These are phyloP conservation scores for Colletes collaris DNA, from an alignment of 2,888 invertebrate species.

Conservation along the genomic window DNA sequence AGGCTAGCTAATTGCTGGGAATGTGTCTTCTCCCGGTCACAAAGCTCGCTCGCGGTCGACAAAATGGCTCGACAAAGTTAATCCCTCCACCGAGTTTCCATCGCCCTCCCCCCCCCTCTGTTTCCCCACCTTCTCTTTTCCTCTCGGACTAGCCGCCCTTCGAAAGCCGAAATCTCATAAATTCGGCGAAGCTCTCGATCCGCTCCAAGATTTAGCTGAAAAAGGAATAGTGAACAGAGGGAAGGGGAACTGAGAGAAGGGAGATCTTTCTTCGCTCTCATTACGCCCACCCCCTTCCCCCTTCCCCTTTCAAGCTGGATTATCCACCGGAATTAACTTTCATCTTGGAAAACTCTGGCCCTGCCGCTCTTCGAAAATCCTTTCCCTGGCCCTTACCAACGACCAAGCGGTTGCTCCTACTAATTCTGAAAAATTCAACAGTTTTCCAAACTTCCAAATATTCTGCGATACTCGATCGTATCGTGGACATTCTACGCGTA, in stretches of 20 bases:
- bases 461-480: no score
- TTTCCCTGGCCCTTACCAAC: constrained; percentile 11
- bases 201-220: constrained; percentile 62
- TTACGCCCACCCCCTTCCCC: constrained; percentile 34
- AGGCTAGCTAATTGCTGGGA: constrained; percentile 64
- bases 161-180: constrained; percentile 64
- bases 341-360: constrained; percentile 46
- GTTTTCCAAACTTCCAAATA: not conserved
- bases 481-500: no score
- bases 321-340: constrained; percentile 64
- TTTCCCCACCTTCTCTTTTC: not conserved
- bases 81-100: constrained; percentile 53
- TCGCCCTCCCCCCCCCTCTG: not conserved
- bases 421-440: constrained; percentile 48
- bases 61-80: constrained; percentile 69
- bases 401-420: not conserved
- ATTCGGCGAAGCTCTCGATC: constrained; percentile 62
- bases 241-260: not conserved
- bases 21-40: constrained; percentile 65
- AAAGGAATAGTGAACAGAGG: constrained; percentile 29
- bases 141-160: constrained; percentile 5
- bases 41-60: constrained; percentile 61
- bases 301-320: constrained; percentile 48
- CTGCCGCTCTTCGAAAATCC: constrained; percentile 46
- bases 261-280: constrained; percentile 51